Percentiles rank a stretch among this genome's conserved stretches.
Conservation (phyloP, 2,797 vertebrate genomes). For the Clarias fuscus region DNA sequence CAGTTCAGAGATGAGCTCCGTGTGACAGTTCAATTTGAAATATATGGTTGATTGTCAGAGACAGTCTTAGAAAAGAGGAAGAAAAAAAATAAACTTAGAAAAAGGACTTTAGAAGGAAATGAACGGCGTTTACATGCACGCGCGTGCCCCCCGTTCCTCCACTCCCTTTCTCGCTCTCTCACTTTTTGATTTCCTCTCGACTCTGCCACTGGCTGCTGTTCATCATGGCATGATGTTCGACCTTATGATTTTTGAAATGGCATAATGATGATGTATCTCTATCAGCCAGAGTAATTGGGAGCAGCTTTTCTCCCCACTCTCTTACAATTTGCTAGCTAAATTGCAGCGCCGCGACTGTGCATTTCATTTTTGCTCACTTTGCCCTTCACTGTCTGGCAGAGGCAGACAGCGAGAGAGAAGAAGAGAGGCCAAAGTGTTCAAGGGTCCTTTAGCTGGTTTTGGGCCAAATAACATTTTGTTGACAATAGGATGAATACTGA, state of each 20-base stretch:
- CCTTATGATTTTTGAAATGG: slow-evolving; percentile 49
- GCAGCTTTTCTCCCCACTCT: slow-evolving; percentile 53
- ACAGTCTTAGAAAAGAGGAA: slow-evolving; percentile 28
- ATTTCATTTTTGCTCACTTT: slow-evolving; percentile 49
- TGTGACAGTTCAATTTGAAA: slow-evolving; percentile 70
- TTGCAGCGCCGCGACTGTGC: slow-evolving; percentile 41
- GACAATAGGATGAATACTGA: slow-evolving; percentile 31
- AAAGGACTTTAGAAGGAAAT: slow-evolving; percentile 39
- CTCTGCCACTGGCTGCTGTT: slow-evolving; percentile 51
- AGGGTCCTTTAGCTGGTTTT: slow-evolving; percentile 45
- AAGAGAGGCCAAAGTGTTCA: slow-evolving; percentile 33
- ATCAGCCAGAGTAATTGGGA: slow-evolving; percentile 56
- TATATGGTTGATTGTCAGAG: slow-evolving; percentile 65
- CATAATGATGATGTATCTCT: slow-evolving; percentile 60
- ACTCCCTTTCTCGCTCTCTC: neutral
- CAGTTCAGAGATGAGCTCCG: slow-evolving; percentile 59
- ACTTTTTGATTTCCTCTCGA: slow-evolving; percentile 48
- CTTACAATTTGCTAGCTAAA: slow-evolving; percentile 53
- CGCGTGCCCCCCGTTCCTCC: neutral
- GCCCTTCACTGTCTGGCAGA: slow-evolving; percentile 51
- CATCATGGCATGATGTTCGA: slow-evolving; percentile 47
- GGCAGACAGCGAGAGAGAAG: slow-evolving; percentile 12
- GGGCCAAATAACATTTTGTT: slow-evolving; percentile 48
- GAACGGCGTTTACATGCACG: slow-evolving; percentile 35
- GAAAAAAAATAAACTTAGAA: slow-evolving; percentile 29